Percentiles rank a stretch among this genome's conserved stretches.
phyloP scores from a whole-genome alignment of 2,113 vertebrate genomes.

The Eulemur macaco region DNA sequence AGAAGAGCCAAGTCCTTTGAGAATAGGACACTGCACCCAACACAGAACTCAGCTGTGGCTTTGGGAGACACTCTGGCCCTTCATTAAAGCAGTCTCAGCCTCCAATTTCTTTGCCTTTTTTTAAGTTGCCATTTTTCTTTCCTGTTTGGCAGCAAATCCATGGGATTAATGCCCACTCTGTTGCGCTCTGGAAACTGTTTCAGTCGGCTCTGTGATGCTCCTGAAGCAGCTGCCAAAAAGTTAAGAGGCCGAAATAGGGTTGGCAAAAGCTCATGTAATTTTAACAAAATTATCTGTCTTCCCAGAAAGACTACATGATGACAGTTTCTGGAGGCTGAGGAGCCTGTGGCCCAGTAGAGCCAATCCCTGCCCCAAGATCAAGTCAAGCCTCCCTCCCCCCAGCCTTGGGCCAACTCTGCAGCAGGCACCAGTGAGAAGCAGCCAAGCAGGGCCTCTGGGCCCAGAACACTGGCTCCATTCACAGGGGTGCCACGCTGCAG shows the following conservation, averaged over 20 bases:
- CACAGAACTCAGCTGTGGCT: slow-evolving; percentile 60
- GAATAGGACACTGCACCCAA: slow-evolving; percentile 31
- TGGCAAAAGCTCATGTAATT: slow-evolving; percentile 70
- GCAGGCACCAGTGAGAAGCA: background rate
- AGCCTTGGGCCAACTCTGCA: background rate
- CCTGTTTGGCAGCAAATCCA: slow-evolving; percentile 74
- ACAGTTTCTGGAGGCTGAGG: slow-evolving; percentile 59
- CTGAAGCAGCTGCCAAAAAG: slow-evolving; percentile 76
- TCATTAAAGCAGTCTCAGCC: slow-evolving; percentile 65
- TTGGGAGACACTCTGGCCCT: slow-evolving; percentile 67
- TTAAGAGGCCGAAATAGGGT: slow-evolving; percentile 79
- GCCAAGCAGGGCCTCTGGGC: background rate
- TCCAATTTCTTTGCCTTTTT: slow-evolving; percentile 45
- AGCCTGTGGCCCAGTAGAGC: background rate
- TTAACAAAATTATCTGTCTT: slow-evolving; percentile 75
- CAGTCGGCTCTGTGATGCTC: slow-evolving; percentile 68
- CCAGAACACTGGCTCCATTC: slow-evolving; percentile 36
- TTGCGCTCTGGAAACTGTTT: slow-evolving; percentile 62
- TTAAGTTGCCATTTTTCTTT: slow-evolving; percentile 74
- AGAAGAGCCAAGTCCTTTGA: slow-evolving; percentile 32
- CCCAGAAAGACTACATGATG: slow-evolving; percentile 69
- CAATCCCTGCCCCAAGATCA: background rate
- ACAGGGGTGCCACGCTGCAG: background rate
- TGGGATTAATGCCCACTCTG: slow-evolving; percentile 66
- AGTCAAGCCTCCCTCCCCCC: background rate